These are phyloP conservation scores for Alitta virens DNA, from an alignment of 2,888 invertebrate species.

Conservation along the genomic window DNA sequence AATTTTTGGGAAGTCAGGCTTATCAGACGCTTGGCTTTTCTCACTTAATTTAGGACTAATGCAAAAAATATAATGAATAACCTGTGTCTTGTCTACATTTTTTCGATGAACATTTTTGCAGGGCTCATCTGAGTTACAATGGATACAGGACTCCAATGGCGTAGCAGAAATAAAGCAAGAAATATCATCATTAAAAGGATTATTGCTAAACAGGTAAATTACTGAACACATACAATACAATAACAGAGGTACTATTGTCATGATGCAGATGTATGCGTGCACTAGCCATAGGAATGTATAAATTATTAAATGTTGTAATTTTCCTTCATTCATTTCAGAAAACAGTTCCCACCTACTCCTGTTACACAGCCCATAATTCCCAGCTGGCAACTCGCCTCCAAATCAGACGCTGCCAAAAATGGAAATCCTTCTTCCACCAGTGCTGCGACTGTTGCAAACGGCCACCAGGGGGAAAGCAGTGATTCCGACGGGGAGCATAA, in stretches of 20 bases:
- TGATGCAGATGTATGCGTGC: too few relatives aligned
- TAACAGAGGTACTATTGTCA: too few relatives aligned
- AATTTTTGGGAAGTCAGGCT: too few relatives aligned
- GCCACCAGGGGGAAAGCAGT: too few relatives aligned
- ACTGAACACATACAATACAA: background rate
- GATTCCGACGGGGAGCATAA: too few relatives aligned
- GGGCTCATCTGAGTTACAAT: background rate
- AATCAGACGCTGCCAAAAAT: background rate
- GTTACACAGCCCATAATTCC: slow-evolving; percentile 6
- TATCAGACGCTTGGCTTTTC: too few relatives aligned
- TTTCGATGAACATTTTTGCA: too few relatives aligned
- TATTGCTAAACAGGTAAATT: slow-evolving; percentile 22
- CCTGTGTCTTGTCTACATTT: too few relatives aligned
- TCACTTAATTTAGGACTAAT: too few relatives aligned
- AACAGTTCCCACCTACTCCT: slow-evolving; percentile 14
- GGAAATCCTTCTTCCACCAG: too few relatives aligned
- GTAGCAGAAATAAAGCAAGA: slow-evolving; percentile 22
- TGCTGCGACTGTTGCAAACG: too few relatives aligned
- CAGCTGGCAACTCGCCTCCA: slow-evolving; percentile 10
- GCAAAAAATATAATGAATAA: too few relatives aligned
- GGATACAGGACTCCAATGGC: slow-evolving; percentile 1
- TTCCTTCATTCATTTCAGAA: background rate
- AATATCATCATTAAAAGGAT: slow-evolving; percentile 22
- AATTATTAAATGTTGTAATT: background rate
- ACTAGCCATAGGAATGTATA: background rate